Conservation (phyloP, 2,113 vertebrate species). For the Petromus typicus region DNA sequence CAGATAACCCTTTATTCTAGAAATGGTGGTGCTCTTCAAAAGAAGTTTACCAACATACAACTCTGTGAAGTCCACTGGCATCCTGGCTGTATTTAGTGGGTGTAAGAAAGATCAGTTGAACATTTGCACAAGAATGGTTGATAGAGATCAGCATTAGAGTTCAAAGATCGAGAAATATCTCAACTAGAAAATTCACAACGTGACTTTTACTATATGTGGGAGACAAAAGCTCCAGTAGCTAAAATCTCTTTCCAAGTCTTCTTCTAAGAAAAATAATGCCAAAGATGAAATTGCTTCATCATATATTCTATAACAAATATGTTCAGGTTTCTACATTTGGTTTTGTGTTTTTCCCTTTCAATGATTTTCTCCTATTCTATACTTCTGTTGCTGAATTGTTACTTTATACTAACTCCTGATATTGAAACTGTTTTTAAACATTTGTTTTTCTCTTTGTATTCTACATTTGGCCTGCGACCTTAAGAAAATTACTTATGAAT, state of each 20-base stretch:
- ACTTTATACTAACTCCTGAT: not conserved
- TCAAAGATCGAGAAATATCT: not conserved
- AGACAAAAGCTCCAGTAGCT: not conserved
- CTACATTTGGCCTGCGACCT: not conserved
- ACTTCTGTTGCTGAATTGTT: not conserved
- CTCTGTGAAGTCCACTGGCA: not conserved
- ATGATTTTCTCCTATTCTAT: not conserved
- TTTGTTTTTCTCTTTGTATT: slow-evolving; percentile 38
- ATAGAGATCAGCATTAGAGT: not conserved
- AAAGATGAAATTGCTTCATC: not conserved
- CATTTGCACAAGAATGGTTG: not conserved
- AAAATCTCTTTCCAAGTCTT: not conserved
- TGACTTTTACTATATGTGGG: not conserved
- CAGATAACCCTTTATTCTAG: not conserved
- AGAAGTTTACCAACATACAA: not conserved
- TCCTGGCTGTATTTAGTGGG: no score
- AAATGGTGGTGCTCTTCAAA: not conserved
- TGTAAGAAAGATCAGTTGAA: not conserved
- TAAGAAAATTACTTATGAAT: not conserved
- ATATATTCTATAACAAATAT: not conserved
- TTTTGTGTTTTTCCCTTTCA: not conserved
- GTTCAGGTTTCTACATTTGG: not conserved
- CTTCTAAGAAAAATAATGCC: not conserved
- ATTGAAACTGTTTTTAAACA: not conserved
- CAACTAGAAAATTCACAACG: not conserved